phyloP scores from a whole-genome alignment of 2,797 vertebrate genomes.

The Capromys pilorides region DNA sequence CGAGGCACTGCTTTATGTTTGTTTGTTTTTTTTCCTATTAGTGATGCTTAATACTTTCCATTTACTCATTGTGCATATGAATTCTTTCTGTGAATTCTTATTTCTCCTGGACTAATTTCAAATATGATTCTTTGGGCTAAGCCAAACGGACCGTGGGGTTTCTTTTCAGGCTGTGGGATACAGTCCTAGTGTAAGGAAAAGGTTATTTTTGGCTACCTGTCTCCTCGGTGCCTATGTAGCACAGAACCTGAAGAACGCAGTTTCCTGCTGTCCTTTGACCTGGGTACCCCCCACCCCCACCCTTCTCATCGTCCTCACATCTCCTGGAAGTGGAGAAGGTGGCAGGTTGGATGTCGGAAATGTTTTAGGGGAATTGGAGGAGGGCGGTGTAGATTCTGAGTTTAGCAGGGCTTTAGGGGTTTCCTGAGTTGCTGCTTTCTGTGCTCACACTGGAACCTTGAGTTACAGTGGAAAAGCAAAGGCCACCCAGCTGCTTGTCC shows the following conservation, averaged over 20 bases:
- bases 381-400: neutral
- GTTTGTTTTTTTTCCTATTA: neutral
- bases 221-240: neutral
- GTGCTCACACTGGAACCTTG: neutral
- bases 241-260: neutral
- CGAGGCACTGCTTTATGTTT: neutral
- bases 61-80: neutral
- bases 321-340: neutral
- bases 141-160: neutral
- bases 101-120: neutral
- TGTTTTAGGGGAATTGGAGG: neutral
- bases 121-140: neutral
- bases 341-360: neutral
- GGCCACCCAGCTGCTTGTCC: neutral
- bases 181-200: neutral
- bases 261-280: neutral
- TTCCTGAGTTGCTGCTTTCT: neutral
- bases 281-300: rapidly evolving
- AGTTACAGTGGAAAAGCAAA: neutral
- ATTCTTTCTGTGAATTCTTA: neutral
- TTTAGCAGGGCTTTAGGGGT: neutral
- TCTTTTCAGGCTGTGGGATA: conserved; percentile 28
- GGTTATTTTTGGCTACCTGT: neutral
- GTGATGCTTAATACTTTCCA: neutral
- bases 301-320: too few species aligned